These are phyloP conservation scores for Spatulosminthurus flaviceps DNA, from an alignment of 2,888 invertebrate genomes.

Conservation along the genomic window DNA sequence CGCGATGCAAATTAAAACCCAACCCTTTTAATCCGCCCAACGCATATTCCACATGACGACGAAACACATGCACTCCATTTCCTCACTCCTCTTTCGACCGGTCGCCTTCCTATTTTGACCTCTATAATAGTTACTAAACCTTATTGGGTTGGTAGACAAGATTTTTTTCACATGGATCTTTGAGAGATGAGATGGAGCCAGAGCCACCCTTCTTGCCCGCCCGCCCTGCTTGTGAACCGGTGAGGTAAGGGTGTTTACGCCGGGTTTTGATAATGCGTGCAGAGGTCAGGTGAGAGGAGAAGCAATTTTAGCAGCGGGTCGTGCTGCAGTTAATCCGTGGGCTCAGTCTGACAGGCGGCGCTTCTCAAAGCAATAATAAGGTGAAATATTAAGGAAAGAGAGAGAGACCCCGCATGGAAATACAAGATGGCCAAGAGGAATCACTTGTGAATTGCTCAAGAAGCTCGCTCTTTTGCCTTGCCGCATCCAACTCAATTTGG, in stretches of 20 bases:
- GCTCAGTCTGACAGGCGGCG: background rate
- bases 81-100: too few species aligned
- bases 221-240: too few species aligned
- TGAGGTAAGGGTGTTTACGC: too few species aligned
- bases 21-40: too few species aligned
- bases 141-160: too few species aligned
- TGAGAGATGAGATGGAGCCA: background rate
- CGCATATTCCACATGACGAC: too few species aligned
- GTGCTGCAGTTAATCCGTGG: slow-evolving; percentile 14
- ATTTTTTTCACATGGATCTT: too few species aligned
- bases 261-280: too few species aligned
- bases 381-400: slow-evolving; percentile 2
- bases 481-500: slow-evolving; percentile 19
- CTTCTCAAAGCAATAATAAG: background rate
- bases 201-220: slow-evolving; percentile 48
- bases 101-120: too few species aligned
- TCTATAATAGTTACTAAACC: too few species aligned
- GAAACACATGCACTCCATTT: too few species aligned
- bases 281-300: slow-evolving; percentile 2
- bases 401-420: background rate
- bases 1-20: background rate
- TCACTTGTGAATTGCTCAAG: slow-evolving; percentile 1
- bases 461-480: slow-evolving; percentile 3
- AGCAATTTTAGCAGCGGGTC: background rate
- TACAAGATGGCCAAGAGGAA: background rate